Base-by-base conservation (phyloP, 2,797 vertebrate species). In the Meda fulgida region DNA sequence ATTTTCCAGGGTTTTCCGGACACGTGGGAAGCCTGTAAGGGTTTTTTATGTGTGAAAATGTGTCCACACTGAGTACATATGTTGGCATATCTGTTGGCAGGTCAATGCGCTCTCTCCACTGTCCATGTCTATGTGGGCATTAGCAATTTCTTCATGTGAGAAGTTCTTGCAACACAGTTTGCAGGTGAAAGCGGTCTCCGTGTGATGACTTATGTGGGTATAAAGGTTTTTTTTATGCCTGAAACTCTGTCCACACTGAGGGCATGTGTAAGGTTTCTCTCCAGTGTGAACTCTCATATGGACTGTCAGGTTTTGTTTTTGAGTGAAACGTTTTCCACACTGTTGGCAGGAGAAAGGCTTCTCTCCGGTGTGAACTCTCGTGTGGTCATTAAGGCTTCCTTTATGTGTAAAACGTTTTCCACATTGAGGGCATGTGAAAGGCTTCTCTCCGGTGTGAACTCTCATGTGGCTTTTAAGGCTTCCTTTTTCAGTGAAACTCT, bases 221-320 rank as follows among this genome's bases (percentile, higher is more conserved):
- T n/a, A 38, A 14, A 69, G 67, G 67, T 40, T 69, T 69, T 69
- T 69, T 0, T 69, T 69, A n/a, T 69, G 36, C 36, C 34, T 69
- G 67, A 69, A 69, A 13, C 67, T 69, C 10, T n/a, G 36, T 69
- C 2, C 67, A 69, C 67, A 69, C 67, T 69, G 67, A 69, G 36
- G 10, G 10, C 67, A 69, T 0, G 36, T 69, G 36, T 38, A 69
- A 0, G 66, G 34, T 0, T 38, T 38, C 66, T 38, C 66, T 69
- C 66, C 66, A 1, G 9, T 69, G 66, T 69, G 66, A 7, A 69
- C 14, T n/a, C 66, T 23, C 34, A 69, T 38, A 5, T 69, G 66
- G 66, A 23, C 11, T 1, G 19, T 13, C 11, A 69, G 66, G 66
- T 23, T 69, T 23, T 23, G 19, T 40, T n/a, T 69, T 23, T 69